Percentiles rank a stretch among this genome's conserved stretches.
Evolutionary conservation across 1,140 invertebrate genomes (phyloP).

Genomic region (Gryllus bimaculatus): DNA sequence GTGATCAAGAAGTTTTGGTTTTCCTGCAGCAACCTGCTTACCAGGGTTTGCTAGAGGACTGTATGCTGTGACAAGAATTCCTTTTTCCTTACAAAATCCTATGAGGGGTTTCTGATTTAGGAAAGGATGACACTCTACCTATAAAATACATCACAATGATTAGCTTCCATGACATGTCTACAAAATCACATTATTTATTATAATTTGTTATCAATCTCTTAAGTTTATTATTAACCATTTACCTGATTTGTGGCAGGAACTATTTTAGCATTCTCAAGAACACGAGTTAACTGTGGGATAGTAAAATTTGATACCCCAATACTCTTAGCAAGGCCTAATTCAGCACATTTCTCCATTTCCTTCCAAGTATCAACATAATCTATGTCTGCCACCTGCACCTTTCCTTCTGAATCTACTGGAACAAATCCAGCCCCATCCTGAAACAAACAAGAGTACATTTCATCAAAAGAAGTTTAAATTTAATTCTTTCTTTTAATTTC

Average conservation of each 20-base stretch:
- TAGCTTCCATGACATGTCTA: too few species aligned
- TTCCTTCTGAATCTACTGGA: background rate
- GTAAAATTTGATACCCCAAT: slow-evolving; percentile 59
- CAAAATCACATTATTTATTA: too few species aligned
- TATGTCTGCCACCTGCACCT: slow-evolving; percentile 7
- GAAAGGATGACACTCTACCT: slow-evolving; percentile 65
- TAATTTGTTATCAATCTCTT: too few species aligned
- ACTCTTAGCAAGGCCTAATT: slow-evolving; percentile 20
- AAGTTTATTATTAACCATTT: background rate
- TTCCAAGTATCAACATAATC: slow-evolving; percentile 19
- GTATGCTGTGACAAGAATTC: slow-evolving; percentile 55
- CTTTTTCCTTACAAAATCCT: slow-evolving; percentile 45
- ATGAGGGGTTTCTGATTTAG: slow-evolving; percentile 51
- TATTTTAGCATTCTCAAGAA: slow-evolving; percentile 15
- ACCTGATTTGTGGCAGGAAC: slow-evolving; percentile 15
- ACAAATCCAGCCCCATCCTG: slow-evolving; percentile 6
- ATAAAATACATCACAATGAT: slow-evolving; percentile 18
- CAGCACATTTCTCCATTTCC: slow-evolving; percentile 21
- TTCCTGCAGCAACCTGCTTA: background rate
- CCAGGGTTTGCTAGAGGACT: slow-evolving; percentile 48
- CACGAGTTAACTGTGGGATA: slow-evolving; percentile 39
- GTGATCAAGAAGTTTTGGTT: background rate
- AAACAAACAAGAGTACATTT: background rate
- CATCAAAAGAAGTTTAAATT: too few species aligned
- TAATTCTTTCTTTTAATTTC: too few species aligned